Evolutionary conservation across 2,113 vertebrate genomes (phyloP).

Genomic region (Rhea pennata): DNA sequence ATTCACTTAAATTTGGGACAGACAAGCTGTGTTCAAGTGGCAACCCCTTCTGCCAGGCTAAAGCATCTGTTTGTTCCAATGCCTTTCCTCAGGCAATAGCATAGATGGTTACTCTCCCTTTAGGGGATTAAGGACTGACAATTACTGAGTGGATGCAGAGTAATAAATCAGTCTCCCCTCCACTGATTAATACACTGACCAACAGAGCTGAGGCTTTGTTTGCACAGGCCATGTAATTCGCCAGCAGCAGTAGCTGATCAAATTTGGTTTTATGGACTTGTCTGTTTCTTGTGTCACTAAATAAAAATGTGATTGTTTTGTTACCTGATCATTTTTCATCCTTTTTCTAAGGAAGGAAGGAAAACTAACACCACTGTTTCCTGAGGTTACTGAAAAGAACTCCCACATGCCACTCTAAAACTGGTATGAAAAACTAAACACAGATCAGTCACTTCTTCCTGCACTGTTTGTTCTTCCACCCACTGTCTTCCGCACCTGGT

Average conservation of each 20-base stretch:
- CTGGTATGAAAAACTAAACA: not conserved
- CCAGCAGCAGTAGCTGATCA: not conserved
- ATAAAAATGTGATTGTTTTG: not conserved
- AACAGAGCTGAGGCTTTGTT: conserved; percentile 1
- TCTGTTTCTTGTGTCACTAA: not conserved
- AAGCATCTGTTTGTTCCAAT: not conserved
- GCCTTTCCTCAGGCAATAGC: not conserved
- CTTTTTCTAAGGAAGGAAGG: not conserved
- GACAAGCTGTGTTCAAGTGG: not conserved
- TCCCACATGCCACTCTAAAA: not conserved
- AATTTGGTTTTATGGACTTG: conserved; percentile 3
- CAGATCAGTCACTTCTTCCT: not conserved
- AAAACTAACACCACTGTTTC: not conserved
- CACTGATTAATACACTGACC: not conserved
- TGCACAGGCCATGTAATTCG: not conserved
- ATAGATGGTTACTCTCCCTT: not conserved
- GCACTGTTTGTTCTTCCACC: conserved; percentile 24
- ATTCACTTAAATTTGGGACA: not conserved
- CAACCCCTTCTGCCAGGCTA: not conserved
- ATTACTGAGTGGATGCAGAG: not conserved
- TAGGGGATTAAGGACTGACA: not conserved
- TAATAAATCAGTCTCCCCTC: conserved; percentile 2
- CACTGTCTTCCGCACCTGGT: conserved; percentile 35
- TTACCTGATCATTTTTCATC: not conserved
- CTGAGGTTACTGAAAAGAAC: not conserved